Evolutionary conservation across 2,888 invertebrate genomes (phyloP), one percentile per base, ranked within the genome.

Genomic region (Platycnemis pennipes): DNA sequence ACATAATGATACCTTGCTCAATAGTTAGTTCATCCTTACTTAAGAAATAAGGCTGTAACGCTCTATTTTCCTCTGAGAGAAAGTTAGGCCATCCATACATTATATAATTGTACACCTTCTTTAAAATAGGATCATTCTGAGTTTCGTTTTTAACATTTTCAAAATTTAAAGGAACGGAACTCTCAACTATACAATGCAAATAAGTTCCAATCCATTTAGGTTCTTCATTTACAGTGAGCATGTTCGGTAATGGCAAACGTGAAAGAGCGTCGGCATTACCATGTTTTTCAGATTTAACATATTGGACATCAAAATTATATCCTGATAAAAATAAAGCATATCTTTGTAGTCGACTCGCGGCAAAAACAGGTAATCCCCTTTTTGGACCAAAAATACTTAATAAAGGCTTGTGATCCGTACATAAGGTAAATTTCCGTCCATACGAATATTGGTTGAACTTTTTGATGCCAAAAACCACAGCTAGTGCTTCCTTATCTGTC

Each of bases 61-160:
- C 56, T 22, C 56, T 63, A 53, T 53, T 46, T 69, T 94, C 42
- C 8, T 94, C 44, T n/a, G 69, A 53, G n/a, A 94, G n/a, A 1
- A n/a, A n/a, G 8, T 94, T 94, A 26, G 94, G 94, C 94, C 86
- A 94, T 19, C 94, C 94, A 8, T 45, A 45, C 77, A 69, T 53
- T 26, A 26, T 13, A 26, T 46, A 86, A n/a, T 77, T n/a, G 44
- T 53, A 2, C 4, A 94, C 86, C 2, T 44, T 94, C 26, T 42
- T 86, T 44, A 86, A 16, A 42, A 77, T 53, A 31, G 86, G 37
- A 46, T 94, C 94, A 94, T 1, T 16, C 37, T 46, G 8, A 7
- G n/a, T 2, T 31, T 77, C 13, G 3, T 37, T 77, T 8, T 8
- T 31, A 13, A 77, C 31, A 31, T 31, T 31, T 77, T 37, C 31